phyloP scores from a whole-genome alignment of 2,797 vertebrate species.

The Coracias cyanogaster region DNA sequence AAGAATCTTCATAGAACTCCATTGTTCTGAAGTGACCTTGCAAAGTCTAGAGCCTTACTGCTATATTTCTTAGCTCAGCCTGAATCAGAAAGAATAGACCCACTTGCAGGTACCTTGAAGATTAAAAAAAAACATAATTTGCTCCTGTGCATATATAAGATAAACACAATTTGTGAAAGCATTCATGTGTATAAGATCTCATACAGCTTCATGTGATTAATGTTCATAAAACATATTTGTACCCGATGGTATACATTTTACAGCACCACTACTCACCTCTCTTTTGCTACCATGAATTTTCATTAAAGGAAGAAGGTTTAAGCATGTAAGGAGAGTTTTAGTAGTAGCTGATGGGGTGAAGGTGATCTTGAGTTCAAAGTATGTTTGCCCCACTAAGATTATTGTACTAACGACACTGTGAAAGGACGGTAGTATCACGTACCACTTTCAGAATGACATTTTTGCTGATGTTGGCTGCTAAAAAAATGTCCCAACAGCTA shows the following conservation, averaged over 20 bases:
- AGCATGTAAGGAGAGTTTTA: neutral
- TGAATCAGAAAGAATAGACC: neutral
- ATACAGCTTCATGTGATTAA: neutral
- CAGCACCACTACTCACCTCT: neutral
- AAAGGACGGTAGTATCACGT: neutral
- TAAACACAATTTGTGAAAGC: conserved; percentile 16
- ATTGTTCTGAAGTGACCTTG: neutral
- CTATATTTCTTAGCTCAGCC: neutral
- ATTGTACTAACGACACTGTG: neutral
- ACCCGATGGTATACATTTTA: neutral
- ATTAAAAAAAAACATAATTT: neutral
- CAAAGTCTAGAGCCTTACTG: neutral
- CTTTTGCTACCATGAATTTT: neutral
- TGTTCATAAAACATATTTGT: conserved; percentile 12
- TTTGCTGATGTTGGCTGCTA: neutral
- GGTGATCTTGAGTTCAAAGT: neutral
- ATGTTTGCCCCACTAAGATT: neutral
- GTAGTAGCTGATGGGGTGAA: neutral
- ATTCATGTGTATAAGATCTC: conserved; percentile 6
- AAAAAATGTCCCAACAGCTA: neutral
- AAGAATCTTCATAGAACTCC: neutral
- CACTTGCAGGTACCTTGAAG: neutral
- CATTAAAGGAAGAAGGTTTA: neutral
- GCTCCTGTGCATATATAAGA: neutral
- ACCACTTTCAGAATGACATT: neutral